A percentile compares a stretch with the other conserved stretches of the same genome.
Conservation (phyloP, 1,140 invertebrate species). For the Pemphigus obesinymphae region DNA sequence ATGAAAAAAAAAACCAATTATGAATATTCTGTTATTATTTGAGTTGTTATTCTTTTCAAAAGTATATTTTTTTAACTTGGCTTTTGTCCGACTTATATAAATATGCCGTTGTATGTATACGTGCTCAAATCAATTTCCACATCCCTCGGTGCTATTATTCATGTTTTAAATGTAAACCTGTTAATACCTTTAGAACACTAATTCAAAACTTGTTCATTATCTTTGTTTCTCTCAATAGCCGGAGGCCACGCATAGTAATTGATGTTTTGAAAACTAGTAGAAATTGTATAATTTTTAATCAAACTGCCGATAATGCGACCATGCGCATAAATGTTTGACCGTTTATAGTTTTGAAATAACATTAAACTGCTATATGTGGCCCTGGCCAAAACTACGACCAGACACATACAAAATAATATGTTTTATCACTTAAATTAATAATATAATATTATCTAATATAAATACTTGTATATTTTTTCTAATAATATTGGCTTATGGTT, state of each 20-base stretch:
- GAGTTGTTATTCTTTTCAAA: slow-evolving; percentile 18
- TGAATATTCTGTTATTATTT: slow-evolving; percentile 10
- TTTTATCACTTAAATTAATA: background rate
- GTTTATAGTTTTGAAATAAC: too few relatives aligned
- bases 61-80: slow-evolving; percentile 26
- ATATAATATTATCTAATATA: background rate
- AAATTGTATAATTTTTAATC: too few relatives aligned
- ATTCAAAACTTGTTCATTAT: too few relatives aligned
- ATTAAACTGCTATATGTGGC: too few relatives aligned
- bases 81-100: background rate
- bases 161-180: background rate
- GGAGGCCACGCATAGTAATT: too few relatives aligned
- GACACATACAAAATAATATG: background rate
- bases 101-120: background rate
- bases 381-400: background rate
- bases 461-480: slow-evolving; percentile 1
- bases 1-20: background rate
- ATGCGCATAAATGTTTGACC: too few relatives aligned
- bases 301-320: too few relatives aligned
- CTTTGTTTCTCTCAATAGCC: too few relatives aligned
- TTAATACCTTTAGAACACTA: background rate
- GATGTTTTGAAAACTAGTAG: too few relatives aligned
- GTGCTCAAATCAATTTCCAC: background rate
- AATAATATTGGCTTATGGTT: background rate
- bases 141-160: slow-evolving; percentile 11